phyloP scores from a whole-genome alignment of 2,888 invertebrate genomes.

The Diarsia dahlii region DNA sequence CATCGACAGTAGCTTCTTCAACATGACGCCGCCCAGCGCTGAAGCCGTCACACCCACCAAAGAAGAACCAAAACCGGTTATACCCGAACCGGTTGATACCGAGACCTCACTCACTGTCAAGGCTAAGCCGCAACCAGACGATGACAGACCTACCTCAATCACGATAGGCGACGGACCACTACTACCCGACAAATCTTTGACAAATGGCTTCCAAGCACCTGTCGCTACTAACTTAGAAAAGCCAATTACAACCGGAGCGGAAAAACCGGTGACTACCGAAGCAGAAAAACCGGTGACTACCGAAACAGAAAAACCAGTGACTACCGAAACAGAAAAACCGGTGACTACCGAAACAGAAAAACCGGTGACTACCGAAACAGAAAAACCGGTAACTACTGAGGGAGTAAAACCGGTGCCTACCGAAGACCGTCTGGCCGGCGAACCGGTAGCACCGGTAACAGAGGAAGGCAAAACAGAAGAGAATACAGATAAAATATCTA shows the following conservation, averaged over 20 bases:
- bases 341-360: constrained; percentile 11
- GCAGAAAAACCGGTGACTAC: constrained; percentile 31
- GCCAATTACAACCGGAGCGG: constrained; percentile 32
- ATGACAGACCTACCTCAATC: constrained; percentile 51
- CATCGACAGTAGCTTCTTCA: constrained; percentile 83
- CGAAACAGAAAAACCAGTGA: constrained; percentile 31
- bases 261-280: constrained; percentile 34
- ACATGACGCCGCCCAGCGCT: constrained; percentile 88
- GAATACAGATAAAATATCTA: constrained; percentile 44
- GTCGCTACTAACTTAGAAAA: constrained; percentile 25
- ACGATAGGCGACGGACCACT: constrained; percentile 41
- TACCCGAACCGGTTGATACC: constrained; percentile 71
- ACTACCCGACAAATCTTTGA: constrained; percentile 34
- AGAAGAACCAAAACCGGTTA: constrained; percentile 69
- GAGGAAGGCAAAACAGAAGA: constrained; percentile 55
- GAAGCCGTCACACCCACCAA: constrained; percentile 83
- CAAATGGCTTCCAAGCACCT: constrained; percentile 43
- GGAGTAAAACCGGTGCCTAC: constrained; percentile 28
- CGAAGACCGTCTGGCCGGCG: constrained; percentile 58
- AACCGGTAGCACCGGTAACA: constrained; percentile 63
- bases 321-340: constrained; percentile 28
- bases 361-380: constrained; percentile 17
- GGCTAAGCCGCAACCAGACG: constrained; percentile 61
- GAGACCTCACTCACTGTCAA: constrained; percentile 69
- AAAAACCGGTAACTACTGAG: constrained; percentile 31